These are phyloP conservation scores for Pelodiscus sinensis DNA, from an alignment of 2,113 vertebrate genomes.

Conservation along the genomic window DNA sequence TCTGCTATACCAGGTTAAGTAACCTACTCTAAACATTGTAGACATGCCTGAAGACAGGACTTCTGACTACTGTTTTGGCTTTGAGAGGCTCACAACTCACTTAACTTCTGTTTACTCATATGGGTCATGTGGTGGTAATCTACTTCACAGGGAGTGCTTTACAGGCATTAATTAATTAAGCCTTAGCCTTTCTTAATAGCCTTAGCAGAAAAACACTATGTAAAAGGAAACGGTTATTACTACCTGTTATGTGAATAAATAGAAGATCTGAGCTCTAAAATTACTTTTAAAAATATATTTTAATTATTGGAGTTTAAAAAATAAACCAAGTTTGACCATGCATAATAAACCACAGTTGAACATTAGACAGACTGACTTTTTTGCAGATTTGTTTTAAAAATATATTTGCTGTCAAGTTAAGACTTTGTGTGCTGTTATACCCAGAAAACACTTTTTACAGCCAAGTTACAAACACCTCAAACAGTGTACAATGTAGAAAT, in stretches of 20 bases:
- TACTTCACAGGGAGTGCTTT: neutral
- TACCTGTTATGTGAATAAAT: neutral
- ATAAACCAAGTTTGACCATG: neutral
- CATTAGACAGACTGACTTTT: neutral
- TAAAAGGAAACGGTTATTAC: neutral
- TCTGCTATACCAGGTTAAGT: no score
- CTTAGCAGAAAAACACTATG: neutral
- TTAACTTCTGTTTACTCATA: neutral
- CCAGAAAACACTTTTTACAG: slow-evolving; percentile 61
- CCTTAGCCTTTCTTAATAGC: neutral
- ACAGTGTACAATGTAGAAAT: neutral
- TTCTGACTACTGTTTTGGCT: neutral
- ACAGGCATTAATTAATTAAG: neutral
- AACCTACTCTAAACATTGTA: no score
- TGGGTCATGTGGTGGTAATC: fast-evolving
- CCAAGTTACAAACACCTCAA: slow-evolving; percentile 56
- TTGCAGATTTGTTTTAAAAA: slow-evolving; percentile 34
- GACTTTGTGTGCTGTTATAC: slow-evolving; percentile 16
- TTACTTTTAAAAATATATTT: neutral
- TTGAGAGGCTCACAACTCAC: neutral
- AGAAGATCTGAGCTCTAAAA: neutral
- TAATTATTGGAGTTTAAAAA: neutral
- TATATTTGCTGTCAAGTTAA: slow-evolving; percentile 10
- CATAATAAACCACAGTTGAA: neutral
- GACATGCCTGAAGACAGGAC: no score